Base-by-base conservation (phyloP, 2,797 vertebrate genomes). In the Epinephelus malabaricus region DNA sequence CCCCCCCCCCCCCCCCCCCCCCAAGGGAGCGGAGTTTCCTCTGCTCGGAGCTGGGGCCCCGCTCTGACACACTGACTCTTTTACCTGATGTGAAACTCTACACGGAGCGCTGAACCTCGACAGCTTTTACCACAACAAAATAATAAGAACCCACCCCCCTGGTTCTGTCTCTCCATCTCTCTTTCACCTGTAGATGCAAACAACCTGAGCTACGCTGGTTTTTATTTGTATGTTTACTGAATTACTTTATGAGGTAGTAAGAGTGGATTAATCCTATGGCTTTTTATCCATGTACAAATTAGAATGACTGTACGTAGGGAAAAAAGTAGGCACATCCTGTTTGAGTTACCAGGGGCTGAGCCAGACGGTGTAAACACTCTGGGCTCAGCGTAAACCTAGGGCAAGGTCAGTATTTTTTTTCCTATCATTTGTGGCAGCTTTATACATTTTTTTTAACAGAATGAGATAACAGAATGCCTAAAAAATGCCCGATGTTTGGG, bases 221-320 rank as follows among this genome's bases (percentile, higher is more conserved):
- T 63, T 58, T 3, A n/a, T 10, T 58, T 73, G 25, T 25, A 7
- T 19, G 27, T 21, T 17, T 53, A 63, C 15, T 73, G 46, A 86
- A 77, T 82, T 17, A 54, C 47, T 78, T 69, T 18, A 81, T 94
- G 95, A 96, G 95, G 95, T 96, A 95, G 95, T 70, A 70, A 54
- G 8, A 72, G 25, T 11, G 55, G 76, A 73, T 73, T 69, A 49
- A 82, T 81, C 85, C 76, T 74, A 89, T 92, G 90, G 91, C 91
- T 93, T 84, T 82, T 87, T 46, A 65, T 89, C 86, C 76, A 84
- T 81, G 61, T 66, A n/a, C 1, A 64, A 81, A 72, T 56, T 56
- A 25, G 17, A 85, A 59, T 25, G 5, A 54, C 25, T 58, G 38
- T 21, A 27, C 17, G 2, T 13, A 23, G 27, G 38, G 56, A 34